Evolutionary conservation across 2,888 invertebrate genomes (phyloP).

Genomic region (Cordilura impudica): DNA sequence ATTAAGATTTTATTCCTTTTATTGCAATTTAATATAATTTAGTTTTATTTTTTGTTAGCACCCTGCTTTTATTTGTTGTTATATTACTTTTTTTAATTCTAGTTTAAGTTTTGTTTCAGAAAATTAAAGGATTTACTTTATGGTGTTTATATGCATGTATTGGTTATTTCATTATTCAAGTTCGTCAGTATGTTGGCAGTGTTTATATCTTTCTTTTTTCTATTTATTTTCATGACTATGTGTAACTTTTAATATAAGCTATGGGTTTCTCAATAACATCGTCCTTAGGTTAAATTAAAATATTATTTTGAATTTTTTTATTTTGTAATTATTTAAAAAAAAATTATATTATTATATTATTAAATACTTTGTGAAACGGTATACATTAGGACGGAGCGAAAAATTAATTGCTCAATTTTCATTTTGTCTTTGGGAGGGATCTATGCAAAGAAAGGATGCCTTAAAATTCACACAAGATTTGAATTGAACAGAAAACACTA

Average conservation of each 20-base stretch:
- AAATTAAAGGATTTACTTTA: constrained; percentile 1
- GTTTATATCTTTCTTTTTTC: constrained; percentile 21
- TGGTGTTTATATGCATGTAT: constrained; percentile 4
- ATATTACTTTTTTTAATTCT: constrained; percentile 52
- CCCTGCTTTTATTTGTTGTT: constrained; percentile 61
- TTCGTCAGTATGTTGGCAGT: constrained; percentile 40
- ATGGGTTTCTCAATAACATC: constrained; percentile 41
- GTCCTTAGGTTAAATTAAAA: constrained; percentile 32
- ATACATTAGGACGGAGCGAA: too few species aligned
- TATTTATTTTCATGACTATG: background rate
- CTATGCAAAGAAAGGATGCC: too few species aligned
- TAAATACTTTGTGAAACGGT: too few species aligned
- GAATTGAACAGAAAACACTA: too few species aligned
- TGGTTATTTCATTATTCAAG: background rate
- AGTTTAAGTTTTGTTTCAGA: background rate
- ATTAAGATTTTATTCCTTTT: background rate
- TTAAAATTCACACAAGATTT: too few species aligned
- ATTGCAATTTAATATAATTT: constrained; percentile 23
- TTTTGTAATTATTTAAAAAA: too few species aligned
- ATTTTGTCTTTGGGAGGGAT: too few species aligned
- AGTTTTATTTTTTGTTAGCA: constrained; percentile 56
- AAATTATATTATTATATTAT: too few species aligned
- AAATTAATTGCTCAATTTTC: too few species aligned
- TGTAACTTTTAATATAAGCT: constrained; percentile 6
- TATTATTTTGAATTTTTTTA: too few species aligned